A percentile compares a stretch with the other conserved stretches of the same genome.
Conservation (phyloP, 1,140 invertebrate genomes). For the Phymastichus coffea region DNA sequence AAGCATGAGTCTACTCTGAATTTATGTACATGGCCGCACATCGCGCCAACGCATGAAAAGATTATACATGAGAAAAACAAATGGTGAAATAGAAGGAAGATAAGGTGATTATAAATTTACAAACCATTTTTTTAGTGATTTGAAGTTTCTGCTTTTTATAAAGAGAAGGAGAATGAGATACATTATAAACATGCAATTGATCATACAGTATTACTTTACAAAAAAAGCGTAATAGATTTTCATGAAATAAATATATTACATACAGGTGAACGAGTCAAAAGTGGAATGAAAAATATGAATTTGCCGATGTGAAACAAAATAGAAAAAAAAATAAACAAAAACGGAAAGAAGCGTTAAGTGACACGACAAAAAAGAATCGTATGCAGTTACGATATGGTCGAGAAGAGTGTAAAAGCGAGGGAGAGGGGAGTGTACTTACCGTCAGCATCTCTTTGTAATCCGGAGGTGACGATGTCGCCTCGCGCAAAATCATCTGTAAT, state of each 20-base stretch:
- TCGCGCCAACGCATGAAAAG: constrained; percentile 48
- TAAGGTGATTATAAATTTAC: no score
- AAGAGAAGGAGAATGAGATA: neutral
- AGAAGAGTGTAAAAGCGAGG: no score
- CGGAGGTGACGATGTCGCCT: constrained; percentile 29
- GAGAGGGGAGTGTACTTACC: constrained; percentile 33
- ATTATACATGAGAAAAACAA: constrained; percentile 16
- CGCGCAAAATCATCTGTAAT: constrained; percentile 33
- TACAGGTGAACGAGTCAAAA: neutral
- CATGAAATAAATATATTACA: constrained; percentile 17
- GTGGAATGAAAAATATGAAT: neutral
- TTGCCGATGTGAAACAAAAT: no score
- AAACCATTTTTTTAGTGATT: neutral
- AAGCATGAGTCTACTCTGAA: constrained; percentile 33
- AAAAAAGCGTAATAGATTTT: constrained; percentile 4
- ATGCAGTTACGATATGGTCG: no score
- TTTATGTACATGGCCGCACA: constrained; percentile 52
- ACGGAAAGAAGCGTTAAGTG: no score
- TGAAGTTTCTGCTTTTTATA: no score
- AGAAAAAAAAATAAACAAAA: no score
- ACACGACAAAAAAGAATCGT: no score
- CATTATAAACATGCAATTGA: constrained; percentile 19
- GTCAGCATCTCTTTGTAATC: constrained; percentile 39
- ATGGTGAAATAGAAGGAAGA: constrained; percentile 1
- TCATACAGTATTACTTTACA: constrained; percentile 2